Percentiles rank a stretch among this genome's conserved stretches.
Conservation (phyloP, 2,113 vertebrate species). For the Lipophrys pholis region DNA sequence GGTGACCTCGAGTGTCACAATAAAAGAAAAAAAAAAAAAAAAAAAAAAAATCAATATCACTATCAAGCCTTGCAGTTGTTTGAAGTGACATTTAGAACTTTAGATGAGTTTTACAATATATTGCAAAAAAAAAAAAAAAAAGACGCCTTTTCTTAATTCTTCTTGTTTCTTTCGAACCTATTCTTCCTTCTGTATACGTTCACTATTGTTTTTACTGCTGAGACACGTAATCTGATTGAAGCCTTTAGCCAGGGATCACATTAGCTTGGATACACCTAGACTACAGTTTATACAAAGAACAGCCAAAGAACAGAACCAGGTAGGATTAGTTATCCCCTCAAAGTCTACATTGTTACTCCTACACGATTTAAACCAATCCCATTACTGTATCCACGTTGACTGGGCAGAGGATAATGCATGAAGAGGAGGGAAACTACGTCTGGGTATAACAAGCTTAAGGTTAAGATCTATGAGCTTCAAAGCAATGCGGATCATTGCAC, state of each 20-base stretch:
- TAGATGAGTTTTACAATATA: no score
- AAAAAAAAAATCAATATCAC: no score
- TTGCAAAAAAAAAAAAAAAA: no score
- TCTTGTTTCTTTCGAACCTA: no score
- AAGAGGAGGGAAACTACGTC: conserved; percentile 30
- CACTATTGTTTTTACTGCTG: not conserved
- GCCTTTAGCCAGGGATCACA: conserved; percentile 16
- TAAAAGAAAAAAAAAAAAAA: no score
- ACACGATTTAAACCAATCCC: conserved; percentile 59
- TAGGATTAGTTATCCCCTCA: conserved; percentile 32
- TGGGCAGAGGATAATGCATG: conserved; percentile 18
- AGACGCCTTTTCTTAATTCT: no score
- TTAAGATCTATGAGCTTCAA: conserved; percentile 34
- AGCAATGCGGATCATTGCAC: conserved; percentile 28
- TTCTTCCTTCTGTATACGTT: no score
- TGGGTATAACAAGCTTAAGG: conserved; percentile 58
- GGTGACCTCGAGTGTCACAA: no score
- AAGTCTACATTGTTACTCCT: conserved; percentile 56
- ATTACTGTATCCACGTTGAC: conserved; percentile 46
- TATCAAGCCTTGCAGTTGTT: no score
- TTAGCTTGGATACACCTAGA: conserved; percentile 22
- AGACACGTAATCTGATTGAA: conserved; percentile 18
- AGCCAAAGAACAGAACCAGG: conserved; percentile 30
- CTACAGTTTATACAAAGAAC: conserved; percentile 37
- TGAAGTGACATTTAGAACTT: no score